Base-by-base conservation (phyloP, 2,888 invertebrate species). In the Diplolepis rosae region DNA sequence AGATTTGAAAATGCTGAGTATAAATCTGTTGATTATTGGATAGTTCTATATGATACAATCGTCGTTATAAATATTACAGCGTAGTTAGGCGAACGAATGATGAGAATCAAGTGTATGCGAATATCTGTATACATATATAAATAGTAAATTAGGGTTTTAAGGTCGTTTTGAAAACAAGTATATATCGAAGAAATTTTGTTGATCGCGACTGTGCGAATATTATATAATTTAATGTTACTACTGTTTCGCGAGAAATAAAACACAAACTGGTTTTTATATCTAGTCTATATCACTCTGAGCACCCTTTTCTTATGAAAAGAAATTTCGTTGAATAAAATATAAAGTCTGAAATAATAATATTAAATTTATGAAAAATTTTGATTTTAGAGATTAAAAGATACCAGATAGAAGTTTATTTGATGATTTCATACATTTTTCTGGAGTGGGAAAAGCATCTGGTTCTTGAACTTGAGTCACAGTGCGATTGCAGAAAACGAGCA, bases 11-110 rank as follows among this genome's bases (percentile, higher is more conserved):
- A 24, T 35, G 69, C 71, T 66, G 71, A 69, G 71, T 75, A 75
- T 50, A 72, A 77, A 80, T 80, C 75, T 79, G 83, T 83, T 83
- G 79, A 83, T 81, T 81, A 82, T 81, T 83, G 77, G 75, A 79
- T 83, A 83, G 77, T 78, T 81, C 2, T 7, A 66, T 32, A 35
- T 35, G 22, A 42, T 67, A 35, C 30, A 52, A 67, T 42, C 15
- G 35, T 67, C 28, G 28, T 42, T 52, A 54, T 54, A 52, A 52
- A 42, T 52, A 28, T 68, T 39, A 68, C 61, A 68, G 35, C 69
- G 45, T 68, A 68, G 32, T 69, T 56, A 70, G 32, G 61, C 54
- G 68, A 65, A 69, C 52, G 32, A 65, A 28, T 45, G 54, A 54
- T 52, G 39, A 67, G 22, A 69, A n/a, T 52, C 18, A n/a, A 45